Evolutionary conservation across 2,888 invertebrate species (phyloP).

Genomic region (Lissonota sp.): DNA sequence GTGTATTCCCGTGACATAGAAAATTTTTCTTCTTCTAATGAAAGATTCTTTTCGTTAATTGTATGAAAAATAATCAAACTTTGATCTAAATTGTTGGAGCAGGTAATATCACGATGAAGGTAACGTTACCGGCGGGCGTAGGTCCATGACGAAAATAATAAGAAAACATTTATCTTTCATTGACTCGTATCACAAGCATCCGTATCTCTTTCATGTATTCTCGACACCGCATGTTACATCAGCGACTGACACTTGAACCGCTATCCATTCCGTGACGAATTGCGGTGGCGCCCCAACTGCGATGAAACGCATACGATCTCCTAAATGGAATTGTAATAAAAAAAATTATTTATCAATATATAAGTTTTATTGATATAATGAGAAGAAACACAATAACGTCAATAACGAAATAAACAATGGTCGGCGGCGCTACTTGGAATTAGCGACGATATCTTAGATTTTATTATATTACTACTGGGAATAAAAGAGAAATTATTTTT

Average conservation of each 20-base stretch:
- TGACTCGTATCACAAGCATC: neutral
- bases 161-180: neutral
- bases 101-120: constrained; percentile 21
- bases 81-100: neutral
- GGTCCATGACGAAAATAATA: constrained; percentile 4
- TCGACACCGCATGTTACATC: constrained; percentile 17
- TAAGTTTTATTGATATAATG: neutral
- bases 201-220: neutral
- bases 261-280: constrained; percentile 67
- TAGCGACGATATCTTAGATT: no score
- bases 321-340: constrained; percentile 47
- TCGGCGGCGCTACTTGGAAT: no score
- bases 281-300: constrained; percentile 66
- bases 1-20: neutral
- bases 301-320: constrained; percentile 68
- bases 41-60: neutral
- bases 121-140: no score
- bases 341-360: neutral
- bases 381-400: neutral
- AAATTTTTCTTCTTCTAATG: neutral
- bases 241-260: constrained; percentile 64
- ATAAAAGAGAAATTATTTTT: no score
- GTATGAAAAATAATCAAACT: neutral
- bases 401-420: neutral
- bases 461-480: no score